A percentile compares a stretch with the other conserved stretches of the same genome.
phyloP scores from a whole-genome alignment of 2,113 vertebrate genomes.

The Chaetodon auriga region DNA sequence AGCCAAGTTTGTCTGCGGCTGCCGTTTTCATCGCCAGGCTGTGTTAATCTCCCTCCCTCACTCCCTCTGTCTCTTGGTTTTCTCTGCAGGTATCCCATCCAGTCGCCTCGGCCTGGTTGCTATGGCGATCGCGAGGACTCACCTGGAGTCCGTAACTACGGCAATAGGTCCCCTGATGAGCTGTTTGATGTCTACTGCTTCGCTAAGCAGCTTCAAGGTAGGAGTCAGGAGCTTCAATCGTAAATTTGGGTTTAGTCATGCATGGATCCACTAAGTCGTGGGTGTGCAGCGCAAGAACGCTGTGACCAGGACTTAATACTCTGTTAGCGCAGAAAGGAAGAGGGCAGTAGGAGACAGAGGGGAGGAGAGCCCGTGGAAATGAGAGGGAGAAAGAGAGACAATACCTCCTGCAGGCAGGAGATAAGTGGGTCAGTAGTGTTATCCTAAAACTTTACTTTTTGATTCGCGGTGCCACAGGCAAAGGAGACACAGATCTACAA shows the following conservation, averaged over 20 bases:
- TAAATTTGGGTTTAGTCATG: constrained; percentile 61
- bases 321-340: constrained; percentile 25
- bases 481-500: not conserved
- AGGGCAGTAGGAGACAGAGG: not conserved
- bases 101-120: constrained; percentile 93
- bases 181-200: constrained; percentile 97
- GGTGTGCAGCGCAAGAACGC: constrained; percentile 19
- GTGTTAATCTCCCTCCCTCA: constrained; percentile 46
- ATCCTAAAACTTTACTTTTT: constrained; percentile 33
- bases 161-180: constrained; percentile 87
- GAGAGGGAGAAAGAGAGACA: not conserved
- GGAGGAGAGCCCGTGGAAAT: not conserved
- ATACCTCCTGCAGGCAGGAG: constrained; percentile 2
- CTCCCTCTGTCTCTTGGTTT: constrained; percentile 10
- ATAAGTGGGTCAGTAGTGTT: constrained; percentile 38
- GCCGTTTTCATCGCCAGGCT: constrained; percentile 31
- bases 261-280: constrained; percentile 27
- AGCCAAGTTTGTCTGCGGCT: constrained; percentile 43
- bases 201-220: constrained; percentile 89
- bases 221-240: constrained; percentile 18
- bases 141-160: constrained; percentile 96
- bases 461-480: not conserved
- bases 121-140: constrained; percentile 94
- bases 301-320: constrained; percentile 27
- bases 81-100: constrained; percentile 93